Evolutionary conservation across 1,140 invertebrate genomes (phyloP).

Genomic region (Tribolium madens): DNA sequence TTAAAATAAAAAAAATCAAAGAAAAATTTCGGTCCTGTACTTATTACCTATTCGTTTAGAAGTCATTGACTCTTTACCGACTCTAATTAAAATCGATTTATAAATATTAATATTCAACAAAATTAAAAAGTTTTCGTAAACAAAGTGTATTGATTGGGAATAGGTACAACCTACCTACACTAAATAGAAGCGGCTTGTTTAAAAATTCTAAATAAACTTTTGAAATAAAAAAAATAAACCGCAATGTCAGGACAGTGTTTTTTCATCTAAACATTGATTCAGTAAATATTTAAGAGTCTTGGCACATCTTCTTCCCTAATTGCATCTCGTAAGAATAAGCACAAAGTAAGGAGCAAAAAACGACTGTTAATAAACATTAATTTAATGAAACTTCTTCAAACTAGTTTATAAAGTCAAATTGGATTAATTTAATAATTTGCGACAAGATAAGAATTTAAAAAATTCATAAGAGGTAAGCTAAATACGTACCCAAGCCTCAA

Average conservation of each 20-base stretch:
- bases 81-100: neutral
- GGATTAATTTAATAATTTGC: conserved; percentile 8
- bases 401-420: conserved; percentile 17
- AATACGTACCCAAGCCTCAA: neutral
- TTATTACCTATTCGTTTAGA: neutral
- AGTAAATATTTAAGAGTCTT: conserved; percentile 18
- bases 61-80: neutral
- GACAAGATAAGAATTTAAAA: conserved; percentile 1
- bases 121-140: neutral
- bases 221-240: neutral
- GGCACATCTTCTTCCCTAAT: conserved; percentile 18
- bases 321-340: conserved; percentile 9
- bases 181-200: too few relatives aligned
- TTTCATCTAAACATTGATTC: conserved; percentile 6
- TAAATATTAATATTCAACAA: neutral
- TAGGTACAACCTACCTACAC: too few relatives aligned
- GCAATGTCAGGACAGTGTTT: neutral
- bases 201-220: too few relatives aligned
- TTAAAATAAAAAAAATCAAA: neutral
- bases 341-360: conserved; percentile 19
- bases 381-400: conserved; percentile 30
- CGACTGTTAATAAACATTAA: conserved; percentile 27
- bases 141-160: neutral
- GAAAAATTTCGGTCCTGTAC: neutral
- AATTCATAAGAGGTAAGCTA: neutral